These are phyloP conservation scores for Acanthiza pusilla DNA, from an alignment of 2,797 vertebrate genomes.

Conservation along the genomic window DNA sequence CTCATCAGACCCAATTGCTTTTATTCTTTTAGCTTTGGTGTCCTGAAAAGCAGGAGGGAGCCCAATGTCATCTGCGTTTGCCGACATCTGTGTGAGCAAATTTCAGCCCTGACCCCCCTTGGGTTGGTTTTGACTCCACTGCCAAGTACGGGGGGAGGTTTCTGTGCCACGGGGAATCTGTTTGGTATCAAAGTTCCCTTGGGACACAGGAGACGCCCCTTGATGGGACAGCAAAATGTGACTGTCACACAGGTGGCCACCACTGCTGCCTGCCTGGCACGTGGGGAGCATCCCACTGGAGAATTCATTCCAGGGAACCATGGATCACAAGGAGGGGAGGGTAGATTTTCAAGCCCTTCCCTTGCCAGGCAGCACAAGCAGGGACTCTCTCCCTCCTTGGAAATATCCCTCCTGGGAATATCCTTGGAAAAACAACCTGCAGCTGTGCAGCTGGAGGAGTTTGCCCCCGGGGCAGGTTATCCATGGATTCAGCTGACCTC, in stretches of 20 bases:
- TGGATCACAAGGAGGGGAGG: background rate
- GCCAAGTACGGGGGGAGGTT: background rate
- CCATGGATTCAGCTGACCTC: background rate
- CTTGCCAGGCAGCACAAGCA: background rate
- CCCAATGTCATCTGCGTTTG: background rate
- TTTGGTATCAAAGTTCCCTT: background rate
- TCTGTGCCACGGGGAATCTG: background rate
- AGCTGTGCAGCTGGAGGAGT: background rate
- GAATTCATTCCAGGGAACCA: background rate
- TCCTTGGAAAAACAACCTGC: background rate
- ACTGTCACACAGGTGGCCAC: background rate
- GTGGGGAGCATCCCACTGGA: fast-evolving
- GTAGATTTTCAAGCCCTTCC: background rate
- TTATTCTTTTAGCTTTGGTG: background rate
- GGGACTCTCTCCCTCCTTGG: background rate
- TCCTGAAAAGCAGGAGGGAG: background rate
- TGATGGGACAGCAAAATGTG: background rate
- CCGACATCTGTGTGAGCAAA: background rate
- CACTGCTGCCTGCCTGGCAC: background rate
- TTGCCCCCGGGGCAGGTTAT: background rate
- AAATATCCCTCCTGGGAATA: background rate
- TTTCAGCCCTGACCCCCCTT: background rate
- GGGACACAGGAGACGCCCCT: fast-evolving
- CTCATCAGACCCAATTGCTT: fast-evolving
- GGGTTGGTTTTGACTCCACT: fast-evolving